Conservation (phyloP, 2,888 invertebrate species). For the Pachydiplax longipennis region DNA sequence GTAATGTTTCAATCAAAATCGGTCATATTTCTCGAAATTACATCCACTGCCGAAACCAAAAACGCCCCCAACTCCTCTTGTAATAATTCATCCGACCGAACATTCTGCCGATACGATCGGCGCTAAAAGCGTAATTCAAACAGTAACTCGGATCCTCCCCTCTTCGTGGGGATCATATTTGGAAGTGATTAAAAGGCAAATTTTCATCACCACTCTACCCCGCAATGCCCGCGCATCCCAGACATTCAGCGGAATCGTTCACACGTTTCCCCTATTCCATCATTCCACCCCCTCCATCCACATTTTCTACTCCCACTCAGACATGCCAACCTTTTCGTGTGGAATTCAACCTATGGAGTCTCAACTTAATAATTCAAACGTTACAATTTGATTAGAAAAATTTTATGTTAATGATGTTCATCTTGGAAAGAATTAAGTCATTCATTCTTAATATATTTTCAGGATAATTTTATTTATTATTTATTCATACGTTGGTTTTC, state of each 20-base stretch:
- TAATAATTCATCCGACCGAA: neutral
- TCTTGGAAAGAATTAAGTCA: no score
- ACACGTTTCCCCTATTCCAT: neutral
- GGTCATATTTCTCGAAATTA: neutral
- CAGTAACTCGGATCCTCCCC: neutral
- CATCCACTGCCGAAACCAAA: neutral
- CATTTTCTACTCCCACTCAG: neutral
- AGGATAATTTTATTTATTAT: no score
- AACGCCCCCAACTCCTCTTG: neutral
- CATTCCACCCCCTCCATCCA: neutral
- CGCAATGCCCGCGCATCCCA: neutral
- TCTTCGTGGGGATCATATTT: neutral
- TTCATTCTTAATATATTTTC: no score
- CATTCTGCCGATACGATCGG: neutral
- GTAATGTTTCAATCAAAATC: conserved; percentile 38
- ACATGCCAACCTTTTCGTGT: no score
- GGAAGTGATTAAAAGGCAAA: conserved; percentile 33
- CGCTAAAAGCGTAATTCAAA: neutral
- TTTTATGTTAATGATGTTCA: no score
- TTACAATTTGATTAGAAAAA: no score
- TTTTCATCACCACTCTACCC: neutral
- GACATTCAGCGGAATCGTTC: neutral
- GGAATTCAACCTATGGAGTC: no score
- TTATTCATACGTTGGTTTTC: no score
- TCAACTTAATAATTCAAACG: no score